phyloP scores from a whole-genome alignment of 2,113 vertebrate genomes.

The Eulemur rufifrons region DNA sequence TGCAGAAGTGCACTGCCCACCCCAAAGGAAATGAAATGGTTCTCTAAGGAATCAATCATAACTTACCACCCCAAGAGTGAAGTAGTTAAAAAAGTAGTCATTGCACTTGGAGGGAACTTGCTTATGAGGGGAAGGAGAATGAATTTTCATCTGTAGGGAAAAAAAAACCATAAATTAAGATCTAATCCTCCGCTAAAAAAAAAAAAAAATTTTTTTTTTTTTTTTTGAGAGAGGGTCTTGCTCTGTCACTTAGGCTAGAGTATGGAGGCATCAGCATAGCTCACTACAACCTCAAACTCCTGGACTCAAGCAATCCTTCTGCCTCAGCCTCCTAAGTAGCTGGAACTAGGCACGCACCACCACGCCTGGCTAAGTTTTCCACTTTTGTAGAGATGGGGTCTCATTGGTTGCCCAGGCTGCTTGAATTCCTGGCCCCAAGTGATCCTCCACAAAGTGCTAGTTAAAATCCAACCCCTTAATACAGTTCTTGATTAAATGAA shows the following conservation, averaged over 20 bases:
- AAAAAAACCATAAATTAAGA: conserved; percentile 54
- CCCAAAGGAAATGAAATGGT: neutral
- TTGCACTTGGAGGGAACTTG: conserved; percentile 99
- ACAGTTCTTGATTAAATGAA: neutral
- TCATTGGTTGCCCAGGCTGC: no score
- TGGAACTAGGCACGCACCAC: no score
- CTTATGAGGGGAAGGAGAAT: conserved; percentile 98
- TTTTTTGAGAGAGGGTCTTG: no score
- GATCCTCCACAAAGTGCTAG: no score
- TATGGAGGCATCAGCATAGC: no score
- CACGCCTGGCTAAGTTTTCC: no score
- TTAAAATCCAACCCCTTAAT: conserved; percentile 6
- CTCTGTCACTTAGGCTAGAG: neutral
- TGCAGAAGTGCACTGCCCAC: neutral
- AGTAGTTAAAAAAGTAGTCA: conserved; percentile 99
- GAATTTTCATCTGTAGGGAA: conserved; percentile 96
- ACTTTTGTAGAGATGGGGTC: no score
- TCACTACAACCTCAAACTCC: no score
- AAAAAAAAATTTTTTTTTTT: no score
- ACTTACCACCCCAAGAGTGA: conserved; percentile 98
- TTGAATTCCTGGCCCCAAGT: no score
- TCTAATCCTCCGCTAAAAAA: neutral
- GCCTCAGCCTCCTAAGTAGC: no score
- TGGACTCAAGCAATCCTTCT: no score
- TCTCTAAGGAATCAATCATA: neutral